Percentiles rank a stretch among this genome's conserved stretches.
Conservation (phyloP, 2,113 vertebrate genomes). For the Urocitellus parryii region DNA sequence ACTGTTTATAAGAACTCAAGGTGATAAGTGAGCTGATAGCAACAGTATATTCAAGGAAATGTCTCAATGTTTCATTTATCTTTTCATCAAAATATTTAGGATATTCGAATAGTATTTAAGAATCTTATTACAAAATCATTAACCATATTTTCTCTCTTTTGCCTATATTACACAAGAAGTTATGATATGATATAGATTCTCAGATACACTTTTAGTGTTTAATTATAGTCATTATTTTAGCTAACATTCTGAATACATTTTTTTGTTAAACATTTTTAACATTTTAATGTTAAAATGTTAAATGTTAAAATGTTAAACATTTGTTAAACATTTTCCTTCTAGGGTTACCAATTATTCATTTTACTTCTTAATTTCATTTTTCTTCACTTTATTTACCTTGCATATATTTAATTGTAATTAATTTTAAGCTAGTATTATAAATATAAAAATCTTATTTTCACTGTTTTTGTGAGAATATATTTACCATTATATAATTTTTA, state of each 20-base stretch:
- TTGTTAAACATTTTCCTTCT: not conserved
- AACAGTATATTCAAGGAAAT: conserved; percentile 80
- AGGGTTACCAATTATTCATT: not conserved
- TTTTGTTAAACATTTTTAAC: too few species aligned
- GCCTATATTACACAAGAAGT: not conserved
- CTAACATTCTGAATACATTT: not conserved
- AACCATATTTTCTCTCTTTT: not conserved
- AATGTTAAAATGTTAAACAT: too few species aligned
- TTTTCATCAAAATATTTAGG: conserved; percentile 71
- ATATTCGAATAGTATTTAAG: not conserved
- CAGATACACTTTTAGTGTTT: not conserved
- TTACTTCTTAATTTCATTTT: not conserved
- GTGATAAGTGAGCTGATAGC: conserved; percentile 85
- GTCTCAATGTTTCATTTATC: conserved; percentile 75
- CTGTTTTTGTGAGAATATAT: not conserved
- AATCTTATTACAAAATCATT: not conserved
- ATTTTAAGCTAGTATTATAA: not conserved
- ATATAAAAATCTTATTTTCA: not conserved
- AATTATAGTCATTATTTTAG: not conserved
- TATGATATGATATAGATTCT: not conserved
- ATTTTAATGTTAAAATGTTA: too few species aligned
- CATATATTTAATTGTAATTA: not conserved
- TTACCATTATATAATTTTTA: not conserved
- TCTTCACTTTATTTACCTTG: conserved; percentile 8
- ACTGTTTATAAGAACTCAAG: conserved; percentile 80